Evolutionary conservation across 2,888 invertebrate genomes (phyloP), one percentile per base, ranked within the genome.

Genomic region (Gonocerus acuteangulatus): DNA sequence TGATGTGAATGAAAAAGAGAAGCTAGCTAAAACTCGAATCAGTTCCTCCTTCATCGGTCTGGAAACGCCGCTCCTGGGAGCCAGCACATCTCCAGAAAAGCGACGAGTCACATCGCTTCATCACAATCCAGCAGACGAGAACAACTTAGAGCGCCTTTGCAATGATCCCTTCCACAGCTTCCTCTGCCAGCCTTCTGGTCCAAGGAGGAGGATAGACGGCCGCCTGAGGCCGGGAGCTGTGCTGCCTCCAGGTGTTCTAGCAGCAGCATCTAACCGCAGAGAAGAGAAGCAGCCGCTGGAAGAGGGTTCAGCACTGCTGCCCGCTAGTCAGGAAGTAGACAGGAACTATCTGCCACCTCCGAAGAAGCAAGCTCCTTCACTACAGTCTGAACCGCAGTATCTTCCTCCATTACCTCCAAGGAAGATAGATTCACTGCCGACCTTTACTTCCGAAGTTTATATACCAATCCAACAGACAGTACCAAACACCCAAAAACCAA

Each of bases 121-220:
- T 9, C 22, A 27, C 9, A 34, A 34, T 2, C 39, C 21, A 4
- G n/a, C 61, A 15, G 62, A 61, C 15, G 62, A 61, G 13, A 42
- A 65, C 22, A 65, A 63, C 32, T 51, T 64, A 21, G 64, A 66
- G 23, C 27, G 60, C 16, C 44, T 64, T 11, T 66, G 66, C 34
- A 66, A 65, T 34, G 65, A 65, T n/a, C 60, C 65, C 0, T 65
- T 65, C 45, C 65, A 65, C 44, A 65, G 65, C 34, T 65, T 65
- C 22, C 60, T 65, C 6, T 65, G 65, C 54, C 60, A 63, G 48
- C 65, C 65, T 4, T 48, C 62, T 2, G 58, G 48, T 3, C 48
- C 51, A 2, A 64, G 57, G 42, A 48, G 60, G 16, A 56, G 65
- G 23, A 60, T 65, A 21, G 62, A 64, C 21, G 65, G 65, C 7